A percentile compares a stretch with the other conserved stretches of the same genome.
Evolutionary conservation across 2,113 vertebrate species (phyloP).

Genomic region (Todiramphus chloris): DNA sequence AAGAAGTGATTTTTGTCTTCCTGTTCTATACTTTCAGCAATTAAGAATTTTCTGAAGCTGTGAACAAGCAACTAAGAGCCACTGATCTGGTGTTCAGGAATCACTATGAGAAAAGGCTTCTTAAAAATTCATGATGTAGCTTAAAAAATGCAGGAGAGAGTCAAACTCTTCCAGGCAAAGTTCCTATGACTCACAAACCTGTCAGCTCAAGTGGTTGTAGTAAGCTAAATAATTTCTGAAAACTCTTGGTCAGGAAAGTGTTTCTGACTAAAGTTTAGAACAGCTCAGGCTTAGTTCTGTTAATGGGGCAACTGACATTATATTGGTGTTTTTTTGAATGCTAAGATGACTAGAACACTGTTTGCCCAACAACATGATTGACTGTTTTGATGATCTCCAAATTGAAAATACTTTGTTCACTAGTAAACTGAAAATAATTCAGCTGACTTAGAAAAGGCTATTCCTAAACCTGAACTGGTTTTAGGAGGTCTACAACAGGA

Average conservation of each 20-base stretch:
- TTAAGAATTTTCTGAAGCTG: not conserved
- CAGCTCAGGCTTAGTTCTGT: not conserved
- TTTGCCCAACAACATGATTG: not conserved
- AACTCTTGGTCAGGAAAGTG: not conserved
- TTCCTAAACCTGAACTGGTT: not conserved
- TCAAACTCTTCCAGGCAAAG: not conserved
- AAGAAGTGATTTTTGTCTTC: not conserved
- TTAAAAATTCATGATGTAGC: not conserved
- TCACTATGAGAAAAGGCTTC: not conserved
- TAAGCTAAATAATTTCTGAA: not conserved
- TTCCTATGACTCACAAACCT: not conserved
- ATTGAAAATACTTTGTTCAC: not conserved
- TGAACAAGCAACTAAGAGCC: not conserved
- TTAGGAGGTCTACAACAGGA: not conserved
- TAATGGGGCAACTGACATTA: not conserved
- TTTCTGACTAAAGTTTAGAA: not conserved
- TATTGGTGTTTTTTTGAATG: not conserved
- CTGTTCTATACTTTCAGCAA: not conserved
- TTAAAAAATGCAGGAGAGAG: not conserved
- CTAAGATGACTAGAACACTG: not conserved
- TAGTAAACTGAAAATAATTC: not conserved
- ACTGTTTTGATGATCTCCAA: not conserved
- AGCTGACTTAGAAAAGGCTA: not conserved
- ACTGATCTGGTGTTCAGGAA: not conserved
- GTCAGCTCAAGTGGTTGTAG: not conserved